phyloP scores from a whole-genome alignment of 23 tunicate genomes.

The Oikopleura dioica region DNA sequence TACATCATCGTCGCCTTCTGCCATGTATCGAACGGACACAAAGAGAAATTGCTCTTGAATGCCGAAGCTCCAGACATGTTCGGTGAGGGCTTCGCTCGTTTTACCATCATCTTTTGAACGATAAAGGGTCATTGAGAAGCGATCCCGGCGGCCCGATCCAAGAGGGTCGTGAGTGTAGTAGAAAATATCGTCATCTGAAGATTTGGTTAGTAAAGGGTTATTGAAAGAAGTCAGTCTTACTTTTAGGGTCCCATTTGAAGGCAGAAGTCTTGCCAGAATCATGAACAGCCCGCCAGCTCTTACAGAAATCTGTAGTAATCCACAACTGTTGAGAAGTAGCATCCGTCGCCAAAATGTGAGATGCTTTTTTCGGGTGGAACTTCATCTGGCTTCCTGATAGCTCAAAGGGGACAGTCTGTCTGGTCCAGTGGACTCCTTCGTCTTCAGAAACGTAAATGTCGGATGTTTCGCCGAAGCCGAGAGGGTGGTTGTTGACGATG shows the following conservation, averaged over 20 bases:
- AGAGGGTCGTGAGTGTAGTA: constrained; percentile 51
- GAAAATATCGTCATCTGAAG: constrained; percentile 15
- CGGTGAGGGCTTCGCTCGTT: constrained; percentile 18
- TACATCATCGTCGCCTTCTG: constrained; percentile 45
- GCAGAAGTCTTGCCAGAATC: not conserved
- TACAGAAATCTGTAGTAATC: not conserved
- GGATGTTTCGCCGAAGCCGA: not conserved
- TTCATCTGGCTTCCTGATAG: not conserved
- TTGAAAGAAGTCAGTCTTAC: no score
- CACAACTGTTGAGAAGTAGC: not conserved
- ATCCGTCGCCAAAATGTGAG: constrained; percentile 3
- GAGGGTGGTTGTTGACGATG: constrained; percentile 9
- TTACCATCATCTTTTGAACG: not conserved
- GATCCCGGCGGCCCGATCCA: constrained; percentile 17
- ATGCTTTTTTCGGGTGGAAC: not conserved
- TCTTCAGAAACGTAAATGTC: not conserved
- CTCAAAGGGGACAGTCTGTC: not conserved
- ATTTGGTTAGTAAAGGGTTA: not conserved
- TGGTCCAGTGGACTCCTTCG: not conserved
- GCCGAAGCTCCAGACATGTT: constrained; percentile 70
- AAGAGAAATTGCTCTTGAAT: constrained; percentile 51
- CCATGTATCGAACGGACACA: constrained; percentile 35
- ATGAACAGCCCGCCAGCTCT: not conserved
- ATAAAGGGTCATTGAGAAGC: not conserved
- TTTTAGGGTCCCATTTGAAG: not conserved